A percentile compares a stretch with the other conserved stretches of the same genome.
Conservation (phyloP, 2,797 vertebrate genomes). For the Mergus octosetaceus region DNA sequence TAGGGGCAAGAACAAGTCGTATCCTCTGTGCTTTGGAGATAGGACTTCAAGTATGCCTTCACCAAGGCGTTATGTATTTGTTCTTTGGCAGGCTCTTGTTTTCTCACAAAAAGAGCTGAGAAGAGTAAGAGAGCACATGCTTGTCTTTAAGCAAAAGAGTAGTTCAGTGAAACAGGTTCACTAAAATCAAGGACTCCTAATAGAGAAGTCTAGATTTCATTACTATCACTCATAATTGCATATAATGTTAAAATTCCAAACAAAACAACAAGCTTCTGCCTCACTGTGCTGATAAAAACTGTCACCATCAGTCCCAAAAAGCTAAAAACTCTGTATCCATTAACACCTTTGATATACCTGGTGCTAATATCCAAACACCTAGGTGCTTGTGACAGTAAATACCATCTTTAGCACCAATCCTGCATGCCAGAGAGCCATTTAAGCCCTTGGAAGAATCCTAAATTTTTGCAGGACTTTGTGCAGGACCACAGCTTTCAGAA, state of each 20-base stretch:
- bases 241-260: not conserved
- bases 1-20: not conserved
- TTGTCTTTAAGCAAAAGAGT: not conserved
- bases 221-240: not conserved
- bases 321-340: not conserved
- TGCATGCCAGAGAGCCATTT: accelerated
- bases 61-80: accelerated
- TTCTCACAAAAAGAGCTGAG: not conserved
- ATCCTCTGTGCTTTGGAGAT: not conserved
- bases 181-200: not conserved
- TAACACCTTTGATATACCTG: not conserved
- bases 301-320: not conserved
- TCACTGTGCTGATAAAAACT: not conserved
- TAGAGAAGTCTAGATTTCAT: not conserved
- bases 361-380: not conserved
- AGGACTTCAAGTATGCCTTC: not conserved
- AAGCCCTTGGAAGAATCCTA: not conserved
- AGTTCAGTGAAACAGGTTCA: not conserved
- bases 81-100: not conserved
- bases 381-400: not conserved
- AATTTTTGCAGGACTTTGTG: not conserved
- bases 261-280: not conserved
- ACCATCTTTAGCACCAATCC: not conserved
- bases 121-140: not conserved
- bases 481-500: not conserved